A percentile compares a stretch with the other conserved stretches of the same genome.
Conservation (phyloP, 2,113 vertebrate species). For the Oncorhynchus nerka region DNA sequence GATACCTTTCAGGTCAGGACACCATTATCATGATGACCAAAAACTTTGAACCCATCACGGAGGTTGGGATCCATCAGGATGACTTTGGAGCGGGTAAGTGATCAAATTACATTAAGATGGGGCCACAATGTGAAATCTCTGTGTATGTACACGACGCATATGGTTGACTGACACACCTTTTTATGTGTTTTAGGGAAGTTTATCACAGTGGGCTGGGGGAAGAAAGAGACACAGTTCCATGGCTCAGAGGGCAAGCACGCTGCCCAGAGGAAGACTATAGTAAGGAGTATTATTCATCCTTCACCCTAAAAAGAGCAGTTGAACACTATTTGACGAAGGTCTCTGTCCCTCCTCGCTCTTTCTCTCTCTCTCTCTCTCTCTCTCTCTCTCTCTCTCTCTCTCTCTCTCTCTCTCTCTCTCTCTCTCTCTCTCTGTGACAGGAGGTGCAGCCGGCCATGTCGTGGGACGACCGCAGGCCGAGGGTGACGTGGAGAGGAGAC, state of each 20-base stretch:
- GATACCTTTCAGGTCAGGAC: slow-evolving; percentile 79
- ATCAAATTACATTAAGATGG: no score
- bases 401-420: not conserved
- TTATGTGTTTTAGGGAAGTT: slow-evolving; percentile 80
- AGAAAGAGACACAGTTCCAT: slow-evolving; percentile 97
- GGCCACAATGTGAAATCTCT: no score
- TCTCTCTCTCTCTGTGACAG: slow-evolving; percentile 57
- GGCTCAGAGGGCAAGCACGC: slow-evolving; percentile 94
- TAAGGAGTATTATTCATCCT: slow-evolving; percentile 20
- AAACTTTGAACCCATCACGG: slow-evolving; percentile 91
- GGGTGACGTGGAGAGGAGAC: slow-evolving; percentile 91
- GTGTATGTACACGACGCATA: not conserved
- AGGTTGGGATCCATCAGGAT: slow-evolving; percentile 88
- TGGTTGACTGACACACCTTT: not conserved
- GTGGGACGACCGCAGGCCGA: slow-evolving; percentile 85
- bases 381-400: not conserved
- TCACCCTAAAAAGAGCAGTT: not conserved
- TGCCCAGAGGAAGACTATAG: slow-evolving; percentile 75
- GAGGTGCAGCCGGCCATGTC: slow-evolving; percentile 74
- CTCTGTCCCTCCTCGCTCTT: not conserved
- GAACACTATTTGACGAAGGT: not conserved
- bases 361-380: not conserved
- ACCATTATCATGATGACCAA: slow-evolving; percentile 97
- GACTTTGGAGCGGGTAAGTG: slow-evolving; percentile 92
- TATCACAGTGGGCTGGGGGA: slow-evolving; percentile 94